Percentiles rank a stretch among this genome's conserved stretches.
phyloP scores from a whole-genome alignment of 2,797 vertebrate genomes.

The Cynodonichthys magdalenae region DNA sequence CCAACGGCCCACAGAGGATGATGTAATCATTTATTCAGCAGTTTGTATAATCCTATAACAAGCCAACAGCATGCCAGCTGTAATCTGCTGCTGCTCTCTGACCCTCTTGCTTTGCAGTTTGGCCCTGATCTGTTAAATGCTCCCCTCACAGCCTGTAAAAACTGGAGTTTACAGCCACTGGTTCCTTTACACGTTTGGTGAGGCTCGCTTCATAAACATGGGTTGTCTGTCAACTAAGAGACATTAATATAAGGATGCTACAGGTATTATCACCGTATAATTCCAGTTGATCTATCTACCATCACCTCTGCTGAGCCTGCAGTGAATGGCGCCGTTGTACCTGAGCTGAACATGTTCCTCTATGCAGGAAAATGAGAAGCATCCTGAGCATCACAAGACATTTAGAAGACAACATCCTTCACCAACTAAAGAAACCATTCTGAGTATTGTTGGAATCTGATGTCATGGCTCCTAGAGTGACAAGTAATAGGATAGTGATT shows the following conservation, averaged over 20 bases:
- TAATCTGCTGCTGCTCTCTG: conserved; percentile 3
- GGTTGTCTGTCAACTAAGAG: conserved; percentile 58
- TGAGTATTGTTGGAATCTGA: too few relatives aligned
- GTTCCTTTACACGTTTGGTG: conserved; percentile 14
- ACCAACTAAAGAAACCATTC: background rate
- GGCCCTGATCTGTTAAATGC: conserved; percentile 14
- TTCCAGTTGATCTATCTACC: conserved; percentile 41
- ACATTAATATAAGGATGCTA: conserved; percentile 54
- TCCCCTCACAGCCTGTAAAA: conserved; percentile 32
- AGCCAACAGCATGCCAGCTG: background rate
- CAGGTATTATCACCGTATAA: conserved; percentile 43
- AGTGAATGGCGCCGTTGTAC: background rate
- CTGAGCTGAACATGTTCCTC: conserved; percentile 44
- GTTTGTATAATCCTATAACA: conserved; percentile 9
- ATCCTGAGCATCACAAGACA: too few relatives aligned
- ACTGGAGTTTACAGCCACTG: background rate
- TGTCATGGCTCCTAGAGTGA: too few relatives aligned
- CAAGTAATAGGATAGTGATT: too few relatives aligned
- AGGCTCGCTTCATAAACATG: conserved; percentile 41
- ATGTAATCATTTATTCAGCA: background rate
- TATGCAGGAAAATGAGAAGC: background rate
- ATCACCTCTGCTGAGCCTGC: conserved; percentile 55
- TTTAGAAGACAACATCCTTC: background rate
- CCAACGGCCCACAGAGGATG: background rate
- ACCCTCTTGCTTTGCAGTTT: background rate